Evolutionary conservation across 2,888 invertebrate species (phyloP).

Genomic region (Cantharis nigra): DNA sequence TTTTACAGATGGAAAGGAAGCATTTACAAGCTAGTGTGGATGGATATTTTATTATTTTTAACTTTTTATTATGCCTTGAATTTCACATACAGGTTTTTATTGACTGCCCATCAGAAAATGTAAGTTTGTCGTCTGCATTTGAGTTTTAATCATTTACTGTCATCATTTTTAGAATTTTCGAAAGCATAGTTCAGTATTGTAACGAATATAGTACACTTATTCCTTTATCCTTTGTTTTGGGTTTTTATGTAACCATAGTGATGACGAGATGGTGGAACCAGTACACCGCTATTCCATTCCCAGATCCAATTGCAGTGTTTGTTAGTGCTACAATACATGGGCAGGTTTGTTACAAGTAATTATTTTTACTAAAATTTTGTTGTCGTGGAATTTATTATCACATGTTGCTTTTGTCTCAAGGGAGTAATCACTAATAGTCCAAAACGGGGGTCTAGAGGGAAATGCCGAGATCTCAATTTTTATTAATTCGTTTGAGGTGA

Average conservation of each 20-base stretch:
- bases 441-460: too few species aligned
- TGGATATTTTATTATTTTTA: conserved; percentile 82
- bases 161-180: conserved; percentile 71
- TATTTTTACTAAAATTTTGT: not conserved
- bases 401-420: too few species aligned
- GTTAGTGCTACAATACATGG: conserved; percentile 84
- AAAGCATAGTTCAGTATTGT: conserved; percentile 82
- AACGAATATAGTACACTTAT: conserved; percentile 85
- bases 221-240: conserved; percentile 90
- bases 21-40: conserved; percentile 93
- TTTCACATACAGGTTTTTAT: conserved; percentile 72
- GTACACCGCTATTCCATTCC: conserved; percentile 82
- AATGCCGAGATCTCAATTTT: too few species aligned
- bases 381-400: not conserved
- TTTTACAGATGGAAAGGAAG: conserved; percentile 89
- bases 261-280: conserved; percentile 94
- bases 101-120: conserved; percentile 72
- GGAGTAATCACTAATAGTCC: too few species aligned
- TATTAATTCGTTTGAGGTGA: too few species aligned
- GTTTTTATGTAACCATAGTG: conserved; percentile 91
- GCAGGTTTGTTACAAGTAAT: conserved; percentile 58
- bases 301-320: conserved; percentile 85
- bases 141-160: not conserved
- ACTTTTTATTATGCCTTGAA: conserved; percentile 79
- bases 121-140: conserved; percentile 53